Base-by-base conservation (phyloP, 64 coral and sea anemone species). In the Stylophora pistillata region DNA sequence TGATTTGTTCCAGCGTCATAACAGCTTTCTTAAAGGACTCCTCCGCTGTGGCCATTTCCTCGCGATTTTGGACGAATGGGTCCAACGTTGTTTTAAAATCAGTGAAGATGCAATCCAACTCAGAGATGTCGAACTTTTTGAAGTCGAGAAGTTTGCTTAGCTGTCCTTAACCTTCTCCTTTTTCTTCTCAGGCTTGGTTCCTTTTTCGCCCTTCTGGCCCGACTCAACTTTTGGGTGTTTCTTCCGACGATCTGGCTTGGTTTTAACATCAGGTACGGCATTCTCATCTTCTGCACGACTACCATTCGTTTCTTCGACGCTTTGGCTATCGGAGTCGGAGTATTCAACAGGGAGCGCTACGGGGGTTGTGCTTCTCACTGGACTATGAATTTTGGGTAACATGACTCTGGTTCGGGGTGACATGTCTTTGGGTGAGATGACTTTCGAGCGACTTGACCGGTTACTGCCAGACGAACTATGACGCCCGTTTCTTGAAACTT, bases 401-500 rank as follows among this genome's bases (percentile, higher is more conserved):
- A n/a, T n/a, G n/a, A n/a, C n/a, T n/a, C n/a, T n/a, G n/a, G n/a
- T 41, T 3, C 6, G 37, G 6, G 2, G 37, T 6, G 37, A 41
- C 37, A 3, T 6, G 37, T 41, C 2, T 41, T 41, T 41, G n/a
- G n/a, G n/a, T n/a, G n/a, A n/a, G n/a, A n/a, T n/a, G n/a, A n/a
- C n/a, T n/a, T n/a, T n/a, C n/a, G n/a, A n/a, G n/a, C n/a, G n/a
- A n/a, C n/a, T n/a, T n/a, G n/a, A n/a, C n/a, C n/a, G n/a, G n/a
- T n/a, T n/a, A n/a, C n/a, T n/a, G n/a, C n/a, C n/a, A n/a, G n/a
- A n/a, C n/a, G n/a, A n/a, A n/a, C n/a, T n/a, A 99, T 99, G 12
- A 99, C 97, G 41, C 97, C 97, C 82, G 97, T 99, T 90, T 99
- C 97, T 82, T 99, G 90, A 89, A 99, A 99, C 78, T 99, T 99